Conservation (phyloP, 2,113 vertebrate species). For the Thymallus thymallus region DNA sequence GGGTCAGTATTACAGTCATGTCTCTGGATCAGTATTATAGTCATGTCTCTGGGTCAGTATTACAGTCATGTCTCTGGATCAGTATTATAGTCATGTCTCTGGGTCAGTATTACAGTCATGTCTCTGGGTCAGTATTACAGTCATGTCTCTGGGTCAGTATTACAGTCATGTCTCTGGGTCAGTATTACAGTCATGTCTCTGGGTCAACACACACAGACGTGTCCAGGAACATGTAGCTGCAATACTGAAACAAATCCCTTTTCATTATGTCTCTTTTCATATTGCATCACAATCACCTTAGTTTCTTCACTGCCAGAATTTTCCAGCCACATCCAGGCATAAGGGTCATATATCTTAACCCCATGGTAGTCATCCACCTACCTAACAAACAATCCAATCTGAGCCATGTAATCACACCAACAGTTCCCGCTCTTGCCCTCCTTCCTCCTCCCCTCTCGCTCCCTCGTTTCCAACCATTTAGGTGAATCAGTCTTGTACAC, state of each 20-base stretch:
- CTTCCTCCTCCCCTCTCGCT: not conserved
- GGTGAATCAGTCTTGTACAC: not conserved
- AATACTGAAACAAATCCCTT: not conserved
- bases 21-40: not conserved
- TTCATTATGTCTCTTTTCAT: no score
- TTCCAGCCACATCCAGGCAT: slow-evolving; percentile 66
- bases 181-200: not conserved
- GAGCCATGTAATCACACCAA: not conserved
- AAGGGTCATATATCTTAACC: slow-evolving; percentile 65
- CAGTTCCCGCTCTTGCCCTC: not conserved
- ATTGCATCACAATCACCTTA: slow-evolving; percentile 48
- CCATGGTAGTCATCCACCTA: slow-evolving; percentile 75
- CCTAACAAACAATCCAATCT: not conserved
- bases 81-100: no score
- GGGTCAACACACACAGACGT: not conserved
- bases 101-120: slow-evolving; percentile 5
- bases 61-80: not conserved
- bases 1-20: slow-evolving; percentile 5
- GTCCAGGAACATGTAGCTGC: not conserved
- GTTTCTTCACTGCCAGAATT: slow-evolving; percentile 70
- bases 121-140: not conserved
- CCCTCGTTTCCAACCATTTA: not conserved
- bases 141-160: no score
- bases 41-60: slow-evolving; percentile 2
- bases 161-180: not conserved